These are phyloP conservation scores for Danionella cerebrum DNA, from an alignment of 2,113 vertebrate species.

Conservation along the genomic window DNA sequence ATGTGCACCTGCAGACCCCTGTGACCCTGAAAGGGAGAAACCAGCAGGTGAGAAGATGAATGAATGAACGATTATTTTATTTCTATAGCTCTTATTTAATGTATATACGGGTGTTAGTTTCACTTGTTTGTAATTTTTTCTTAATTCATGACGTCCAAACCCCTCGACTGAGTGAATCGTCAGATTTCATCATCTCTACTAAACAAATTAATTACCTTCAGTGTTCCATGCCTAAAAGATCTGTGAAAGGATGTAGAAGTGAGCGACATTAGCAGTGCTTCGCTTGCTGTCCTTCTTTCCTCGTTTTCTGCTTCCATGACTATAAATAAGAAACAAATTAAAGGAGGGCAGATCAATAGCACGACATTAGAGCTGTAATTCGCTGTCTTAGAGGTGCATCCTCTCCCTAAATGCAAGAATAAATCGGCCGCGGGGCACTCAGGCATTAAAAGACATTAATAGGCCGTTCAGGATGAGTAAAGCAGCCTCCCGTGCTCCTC, in stretches of 20 bases:
- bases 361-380: constrained; percentile 61
- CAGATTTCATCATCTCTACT: no score
- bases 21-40: no score
- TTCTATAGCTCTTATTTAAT: no score
- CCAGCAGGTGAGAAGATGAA: no score
- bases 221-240: no score
- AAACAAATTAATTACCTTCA: no score
- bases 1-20: no score
- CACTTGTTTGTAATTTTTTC: no score
- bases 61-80: no score
- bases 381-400: constrained; percentile 52
- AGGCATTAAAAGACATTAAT: constrained; percentile 27
- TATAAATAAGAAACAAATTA: constrained; percentile 65
- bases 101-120: no score
- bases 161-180: no score
- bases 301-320: constrained; percentile 18
- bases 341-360: constrained; percentile 59
- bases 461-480: constrained; percentile 12
- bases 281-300: constrained; percentile 32
- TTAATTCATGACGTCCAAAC: no score
- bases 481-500: neutral
- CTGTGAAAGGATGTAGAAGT: neutral
- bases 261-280: neutral
- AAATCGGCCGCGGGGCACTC: constrained; percentile 52
- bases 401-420: constrained; percentile 51